phyloP scores from a whole-genome alignment of 2,113 vertebrate species.

The Grallaria varia region DNA sequence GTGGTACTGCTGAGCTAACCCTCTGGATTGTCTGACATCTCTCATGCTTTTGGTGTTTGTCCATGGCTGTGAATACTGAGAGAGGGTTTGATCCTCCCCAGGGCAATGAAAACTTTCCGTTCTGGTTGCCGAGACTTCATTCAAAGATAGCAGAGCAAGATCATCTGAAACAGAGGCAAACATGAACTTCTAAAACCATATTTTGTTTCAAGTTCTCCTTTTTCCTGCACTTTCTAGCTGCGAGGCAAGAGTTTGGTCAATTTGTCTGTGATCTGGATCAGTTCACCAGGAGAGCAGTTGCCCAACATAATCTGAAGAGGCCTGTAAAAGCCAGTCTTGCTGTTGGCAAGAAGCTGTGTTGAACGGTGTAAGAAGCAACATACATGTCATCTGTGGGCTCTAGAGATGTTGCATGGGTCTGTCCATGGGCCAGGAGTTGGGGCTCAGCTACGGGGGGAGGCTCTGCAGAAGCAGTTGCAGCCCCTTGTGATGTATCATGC shows the following conservation, averaged over 20 bases:
- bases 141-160: slow-evolving; percentile 38
- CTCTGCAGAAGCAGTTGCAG: neutral
- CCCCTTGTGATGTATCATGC: neutral
- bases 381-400: fast-evolving
- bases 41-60: slow-evolving; percentile 37
- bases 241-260: neutral
- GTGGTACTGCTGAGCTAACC: slow-evolving; percentile 28
- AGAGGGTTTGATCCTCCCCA: neutral
- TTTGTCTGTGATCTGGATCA: neutral
- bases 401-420: neutral
- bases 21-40: slow-evolving; percentile 19
- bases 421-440: neutral
- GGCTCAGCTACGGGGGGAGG: neutral
- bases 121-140: slow-evolving; percentile 61
- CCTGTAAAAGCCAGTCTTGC: neutral
- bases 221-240: neutral
- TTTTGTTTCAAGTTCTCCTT: slow-evolving; percentile 48
- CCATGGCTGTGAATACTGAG: slow-evolving; percentile 13
- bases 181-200: slow-evolving; percentile 43
- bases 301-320: neutral
- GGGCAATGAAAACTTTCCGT: slow-evolving; percentile 69
- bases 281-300: neutral
- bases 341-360: neutral
- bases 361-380: neutral
- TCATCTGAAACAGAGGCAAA: slow-evolving; percentile 58